Evolutionary conservation across 2,888 invertebrate genomes (phyloP).

Genomic region (Orgyia antiqua): DNA sequence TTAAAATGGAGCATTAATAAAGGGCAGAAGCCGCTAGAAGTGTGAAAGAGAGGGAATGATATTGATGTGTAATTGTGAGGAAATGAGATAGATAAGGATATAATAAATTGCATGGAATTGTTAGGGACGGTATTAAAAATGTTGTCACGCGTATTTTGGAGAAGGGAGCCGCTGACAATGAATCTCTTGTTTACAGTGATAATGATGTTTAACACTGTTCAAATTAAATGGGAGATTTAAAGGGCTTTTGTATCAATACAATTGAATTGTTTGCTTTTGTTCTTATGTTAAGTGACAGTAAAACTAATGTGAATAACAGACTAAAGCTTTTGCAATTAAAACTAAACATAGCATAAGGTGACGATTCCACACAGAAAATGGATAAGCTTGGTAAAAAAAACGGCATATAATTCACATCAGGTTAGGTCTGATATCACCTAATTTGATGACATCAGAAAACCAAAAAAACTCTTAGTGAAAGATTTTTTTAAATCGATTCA

Average conservation of each 20-base stretch:
- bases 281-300: too few relatives aligned
- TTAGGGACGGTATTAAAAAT: constrained; percentile 42
- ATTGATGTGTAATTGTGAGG: constrained; percentile 13
- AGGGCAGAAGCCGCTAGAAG: constrained; percentile 51
- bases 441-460: too few relatives aligned
- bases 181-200: constrained; percentile 18
- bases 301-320: too few relatives aligned
- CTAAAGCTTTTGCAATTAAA: too few relatives aligned
- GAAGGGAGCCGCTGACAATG: constrained; percentile 36
- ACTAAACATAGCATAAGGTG: too few relatives aligned
- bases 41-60: constrained; percentile 24
- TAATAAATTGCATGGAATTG: constrained; percentile 44
- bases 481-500: too few relatives aligned
- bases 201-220: constrained; percentile 18
- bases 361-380: too few relatives aligned
- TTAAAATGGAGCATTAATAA: constrained; percentile 64
- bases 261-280: not conserved
- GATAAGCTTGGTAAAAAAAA: too few relatives aligned
- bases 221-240: not conserved
- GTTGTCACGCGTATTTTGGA: constrained; percentile 47
- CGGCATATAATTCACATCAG: too few relatives aligned
- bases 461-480: too few relatives aligned
- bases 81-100: constrained; percentile 36
- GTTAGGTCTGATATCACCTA: too few relatives aligned
- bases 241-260: not conserved